Evolutionary conservation across 2,113 vertebrate species (phyloP).

Genomic region (Rhineura floridana): DNA sequence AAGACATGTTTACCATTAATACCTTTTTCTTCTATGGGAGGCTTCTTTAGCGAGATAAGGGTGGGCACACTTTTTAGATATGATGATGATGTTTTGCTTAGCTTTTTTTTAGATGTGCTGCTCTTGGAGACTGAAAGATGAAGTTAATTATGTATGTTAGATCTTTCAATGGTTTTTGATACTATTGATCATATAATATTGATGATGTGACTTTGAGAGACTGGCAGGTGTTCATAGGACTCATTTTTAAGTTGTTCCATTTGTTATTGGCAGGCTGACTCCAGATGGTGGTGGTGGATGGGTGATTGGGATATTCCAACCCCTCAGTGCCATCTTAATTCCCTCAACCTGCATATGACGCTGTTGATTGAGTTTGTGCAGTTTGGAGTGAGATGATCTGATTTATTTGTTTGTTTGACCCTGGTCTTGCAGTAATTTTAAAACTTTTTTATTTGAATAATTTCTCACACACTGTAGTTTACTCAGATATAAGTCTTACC

Average conservation of each 20-base stretch:
- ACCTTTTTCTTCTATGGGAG: too few relatives aligned
- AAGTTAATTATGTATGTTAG: neutral
- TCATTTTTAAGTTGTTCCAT: neutral
- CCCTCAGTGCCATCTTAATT: neutral
- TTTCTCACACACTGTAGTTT: neutral
- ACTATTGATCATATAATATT: neutral
- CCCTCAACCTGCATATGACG: neutral
- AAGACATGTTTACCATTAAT: too few relatives aligned
- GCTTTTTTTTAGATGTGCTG: neutral
- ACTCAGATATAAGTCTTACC: too few relatives aligned
- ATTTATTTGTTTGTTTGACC: neutral
- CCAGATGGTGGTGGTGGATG: neutral
- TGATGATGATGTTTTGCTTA: neutral
- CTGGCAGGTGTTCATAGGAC: neutral
- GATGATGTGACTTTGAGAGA: neutral
- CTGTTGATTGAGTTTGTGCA: neutral
- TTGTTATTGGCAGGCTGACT: neutral
- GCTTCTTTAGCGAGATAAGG: neutral
- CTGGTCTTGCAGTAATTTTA: neutral
- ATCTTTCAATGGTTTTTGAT: neutral
- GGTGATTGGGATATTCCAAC: neutral
- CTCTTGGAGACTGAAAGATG: neutral
- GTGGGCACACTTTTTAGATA: neutral
- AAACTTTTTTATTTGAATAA: neutral
- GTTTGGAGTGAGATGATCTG: neutral